Evolutionary conservation across 2,797 vertebrate species (phyloP).

Genomic region (Scolopax bukidnonensis): DNA sequence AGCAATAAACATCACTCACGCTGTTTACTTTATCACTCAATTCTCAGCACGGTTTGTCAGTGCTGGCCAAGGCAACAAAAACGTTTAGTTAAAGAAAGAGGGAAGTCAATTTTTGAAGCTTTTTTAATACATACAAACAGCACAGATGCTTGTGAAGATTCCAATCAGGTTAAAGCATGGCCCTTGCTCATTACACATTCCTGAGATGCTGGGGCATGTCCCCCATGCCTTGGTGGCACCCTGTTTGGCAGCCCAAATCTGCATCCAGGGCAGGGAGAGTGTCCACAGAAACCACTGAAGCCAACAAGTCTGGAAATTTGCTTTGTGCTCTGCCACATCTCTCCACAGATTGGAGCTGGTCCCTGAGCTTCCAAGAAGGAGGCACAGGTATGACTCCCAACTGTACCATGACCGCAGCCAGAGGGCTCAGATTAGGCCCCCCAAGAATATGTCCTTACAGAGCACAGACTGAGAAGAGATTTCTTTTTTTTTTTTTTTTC

Average conservation of each 20-base stretch:
- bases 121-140: not conserved
- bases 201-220: not conserved
- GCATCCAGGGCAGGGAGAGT: fast-evolving
- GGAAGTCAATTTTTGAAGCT: not conserved
- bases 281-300: not conserved
- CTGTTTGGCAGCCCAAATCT: not conserved
- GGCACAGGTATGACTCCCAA: not conserved
- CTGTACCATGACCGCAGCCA: not conserved
- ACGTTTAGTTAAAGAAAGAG: constrained; percentile 3
- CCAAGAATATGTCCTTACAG: not conserved
- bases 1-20: constrained; percentile 47
- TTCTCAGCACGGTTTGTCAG: not conserved
- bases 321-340: not conserved
- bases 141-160: not conserved
- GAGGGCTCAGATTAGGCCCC: not conserved
- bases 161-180: not conserved
- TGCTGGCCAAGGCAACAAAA: constrained; percentile 20
- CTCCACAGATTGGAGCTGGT: not conserved
- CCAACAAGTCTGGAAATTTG: not conserved
- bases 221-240: fast-evolving
- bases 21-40: constrained; percentile 56
- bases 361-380: fast-evolving
- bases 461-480: not conserved
- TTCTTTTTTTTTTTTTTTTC: not conserved
- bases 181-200: not conserved